These are phyloP conservation scores for Stenchaetothrips biformis DNA, from an alignment of 2,888 invertebrate species.

Conservation along the genomic window DNA sequence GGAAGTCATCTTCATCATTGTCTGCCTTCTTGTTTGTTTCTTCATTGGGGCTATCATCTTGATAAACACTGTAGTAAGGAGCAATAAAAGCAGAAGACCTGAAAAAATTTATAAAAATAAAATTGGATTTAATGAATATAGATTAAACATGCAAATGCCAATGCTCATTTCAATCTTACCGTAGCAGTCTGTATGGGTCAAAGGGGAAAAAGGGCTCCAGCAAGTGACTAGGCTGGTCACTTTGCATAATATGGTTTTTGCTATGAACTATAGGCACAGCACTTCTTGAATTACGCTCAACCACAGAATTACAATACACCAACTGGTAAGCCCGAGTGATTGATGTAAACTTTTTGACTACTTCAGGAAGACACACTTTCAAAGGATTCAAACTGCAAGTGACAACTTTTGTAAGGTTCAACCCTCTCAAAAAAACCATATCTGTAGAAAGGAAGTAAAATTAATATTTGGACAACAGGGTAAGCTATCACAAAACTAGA, in stretches of 20 bases:
- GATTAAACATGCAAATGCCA: no score
- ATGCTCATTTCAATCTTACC: conserved; percentile 46
- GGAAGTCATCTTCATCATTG: conserved; percentile 39
- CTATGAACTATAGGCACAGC: conserved; percentile 55
- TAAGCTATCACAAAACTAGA: neutral
- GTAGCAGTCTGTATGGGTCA: conserved; percentile 75
- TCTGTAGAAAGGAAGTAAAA: conserved; percentile 50
- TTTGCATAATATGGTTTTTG: conserved; percentile 47
- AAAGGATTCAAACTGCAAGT: conserved; percentile 85
- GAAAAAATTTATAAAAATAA: neutral
- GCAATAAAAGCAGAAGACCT: neutral
- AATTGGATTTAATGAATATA: no score
- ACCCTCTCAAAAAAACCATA: conserved; percentile 68
- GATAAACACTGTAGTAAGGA: neutral
- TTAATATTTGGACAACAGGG: neutral
- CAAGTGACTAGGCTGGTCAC: conserved; percentile 46
- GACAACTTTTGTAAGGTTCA: conserved; percentile 81
- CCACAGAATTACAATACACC: conserved; percentile 84
- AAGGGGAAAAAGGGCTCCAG: conserved; percentile 81
- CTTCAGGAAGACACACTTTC: conserved; percentile 68
- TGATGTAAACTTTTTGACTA: conserved; percentile 74
- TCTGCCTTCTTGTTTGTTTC: conserved; percentile 34
- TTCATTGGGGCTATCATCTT: neutral
- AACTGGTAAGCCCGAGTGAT: conserved; percentile 80
- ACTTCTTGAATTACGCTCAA: conserved; percentile 74